These are phyloP conservation scores for Dicentrarchus labrax DNA, from an alignment of 2,113 vertebrate species.

Conservation along the genomic window DNA sequence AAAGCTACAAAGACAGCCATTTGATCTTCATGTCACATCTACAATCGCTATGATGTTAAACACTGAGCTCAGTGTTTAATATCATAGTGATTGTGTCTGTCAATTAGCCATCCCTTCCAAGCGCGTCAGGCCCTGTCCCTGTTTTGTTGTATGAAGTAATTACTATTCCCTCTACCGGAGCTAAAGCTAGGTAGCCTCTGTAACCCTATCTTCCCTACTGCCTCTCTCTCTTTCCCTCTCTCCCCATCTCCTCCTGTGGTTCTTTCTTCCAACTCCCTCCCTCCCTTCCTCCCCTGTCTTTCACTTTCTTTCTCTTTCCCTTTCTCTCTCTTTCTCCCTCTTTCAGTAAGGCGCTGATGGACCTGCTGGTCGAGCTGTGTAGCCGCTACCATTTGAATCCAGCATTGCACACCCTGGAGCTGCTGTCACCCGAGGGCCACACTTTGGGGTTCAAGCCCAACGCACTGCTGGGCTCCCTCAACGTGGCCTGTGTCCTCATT, in stretches of 20 bases:
- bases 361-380: slow-evolving; percentile 95
- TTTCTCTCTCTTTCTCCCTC: slow-evolving; percentile 58
- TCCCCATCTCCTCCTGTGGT: slow-evolving; percentile 25
- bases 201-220: slow-evolving; percentile 59
- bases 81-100: background rate
- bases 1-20: background rate
- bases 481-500: slow-evolving; percentile 89
- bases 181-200: slow-evolving; percentile 37
- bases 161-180: slow-evolving; percentile 56
- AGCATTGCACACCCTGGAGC: slow-evolving; percentile 90
- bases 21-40: background rate
- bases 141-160: slow-evolving; percentile 47
- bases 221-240: slow-evolving; percentile 30
- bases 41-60: background rate
- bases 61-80: background rate
- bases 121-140: slow-evolving; percentile 8
- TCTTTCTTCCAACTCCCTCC: slow-evolving; percentile 52
- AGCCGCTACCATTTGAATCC: slow-evolving; percentile 93
- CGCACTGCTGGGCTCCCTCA: slow-evolving; percentile 90
- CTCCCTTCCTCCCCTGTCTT: slow-evolving; percentile 33
- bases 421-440: slow-evolving; percentile 85
- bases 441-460: slow-evolving; percentile 94
- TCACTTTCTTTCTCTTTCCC: slow-evolving; percentile 45
- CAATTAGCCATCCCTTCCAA: slow-evolving; percentile 6
- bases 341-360: slow-evolving; percentile 95